Conservation (phyloP, 2,888 invertebrate species). For the Altica lythri region DNA sequence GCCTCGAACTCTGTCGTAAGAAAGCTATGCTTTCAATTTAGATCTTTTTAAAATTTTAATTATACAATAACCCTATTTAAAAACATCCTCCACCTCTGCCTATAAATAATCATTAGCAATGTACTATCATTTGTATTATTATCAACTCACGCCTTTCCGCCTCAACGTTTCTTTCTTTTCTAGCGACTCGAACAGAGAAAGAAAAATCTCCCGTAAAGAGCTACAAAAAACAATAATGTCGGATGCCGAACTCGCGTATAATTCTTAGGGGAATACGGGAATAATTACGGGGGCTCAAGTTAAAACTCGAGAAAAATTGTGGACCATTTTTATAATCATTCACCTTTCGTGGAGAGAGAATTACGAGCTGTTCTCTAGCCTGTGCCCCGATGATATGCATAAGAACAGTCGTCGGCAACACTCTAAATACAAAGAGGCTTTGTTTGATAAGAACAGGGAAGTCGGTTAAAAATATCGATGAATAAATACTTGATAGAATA, state of each 20-base stretch:
- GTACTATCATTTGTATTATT: neutral
- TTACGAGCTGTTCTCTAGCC: constrained; percentile 33
- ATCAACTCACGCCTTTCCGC: neutral
- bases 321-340: constrained; percentile 57
- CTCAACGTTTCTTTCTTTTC: neutral
- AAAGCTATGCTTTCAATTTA: too few species aligned
- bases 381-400: constrained; percentile 19
- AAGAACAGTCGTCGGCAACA: constrained; percentile 23
- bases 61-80: too few species aligned
- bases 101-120: neutral
- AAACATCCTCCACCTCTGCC: neutral
- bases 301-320: constrained; percentile 57
- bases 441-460: too few species aligned
- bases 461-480: too few species aligned
- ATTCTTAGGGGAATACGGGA: constrained; percentile 52
- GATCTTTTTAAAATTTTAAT: too few species aligned
- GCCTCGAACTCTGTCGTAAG: too few species aligned
- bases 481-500: too few species aligned
- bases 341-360: constrained; percentile 50
- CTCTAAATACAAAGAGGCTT: too few species aligned
- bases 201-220: neutral
- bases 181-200: neutral
- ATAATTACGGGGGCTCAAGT: constrained; percentile 56
- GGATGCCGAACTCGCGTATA: constrained; percentile 45
- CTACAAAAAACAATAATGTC: constrained; percentile 16